Evolutionary conservation across 2,888 invertebrate species (phyloP), one percentile per base, ranked within the genome.

Genomic region (Noctua fimbriata): DNA sequence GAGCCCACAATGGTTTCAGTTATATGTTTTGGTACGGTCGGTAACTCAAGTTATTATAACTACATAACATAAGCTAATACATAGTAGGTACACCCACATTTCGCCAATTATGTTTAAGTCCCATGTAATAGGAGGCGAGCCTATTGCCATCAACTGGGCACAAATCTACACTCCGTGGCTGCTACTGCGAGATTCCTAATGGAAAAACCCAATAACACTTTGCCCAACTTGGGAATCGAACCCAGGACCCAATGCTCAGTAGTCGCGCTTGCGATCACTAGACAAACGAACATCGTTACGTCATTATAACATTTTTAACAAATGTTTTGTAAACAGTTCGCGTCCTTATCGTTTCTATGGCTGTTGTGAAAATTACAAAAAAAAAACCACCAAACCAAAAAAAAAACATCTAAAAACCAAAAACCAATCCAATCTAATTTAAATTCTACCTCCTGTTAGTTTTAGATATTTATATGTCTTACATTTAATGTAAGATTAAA

Each of bases 1-100:
- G 36, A 65, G 32, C 47, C 32, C 28, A 28, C 12, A 36, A 69
- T 36, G 36, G 44, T 76, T 73, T 65, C 16, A 60, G 70, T 67
- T 41, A 69, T 41, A 73, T 21, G 69, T 32, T 28, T 58, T 32
- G 63, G 58, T 63, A 83, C 41, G 6, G n/a, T 67, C 16, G 14
- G n/a, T 9, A 32, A 69, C 14, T 52, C 24, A 49, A 82, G 9
- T 47, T 28, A 18, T 7, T 18, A 7, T 18, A 9, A 36, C 18
- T 18, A 36, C 32, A 36, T 36, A 36, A 36, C 41, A 41, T 41
- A 7, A 41, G 41, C 41, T 41, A 41, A 41, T 41, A 41, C 41
- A 41, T 1, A 7, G 41, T n/a, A n/a, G n/a, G n/a, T 41, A 41
- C 41, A 41, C 7, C 7, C 41, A 41, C 41, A 41, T 41, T 52